Percentiles rank a stretch among this genome's conserved stretches.
These are phyloP conservation scores for Dendroctonus ponderosae DNA, from an alignment of 1,140 invertebrate species.

Conservation along the genomic window DNA sequence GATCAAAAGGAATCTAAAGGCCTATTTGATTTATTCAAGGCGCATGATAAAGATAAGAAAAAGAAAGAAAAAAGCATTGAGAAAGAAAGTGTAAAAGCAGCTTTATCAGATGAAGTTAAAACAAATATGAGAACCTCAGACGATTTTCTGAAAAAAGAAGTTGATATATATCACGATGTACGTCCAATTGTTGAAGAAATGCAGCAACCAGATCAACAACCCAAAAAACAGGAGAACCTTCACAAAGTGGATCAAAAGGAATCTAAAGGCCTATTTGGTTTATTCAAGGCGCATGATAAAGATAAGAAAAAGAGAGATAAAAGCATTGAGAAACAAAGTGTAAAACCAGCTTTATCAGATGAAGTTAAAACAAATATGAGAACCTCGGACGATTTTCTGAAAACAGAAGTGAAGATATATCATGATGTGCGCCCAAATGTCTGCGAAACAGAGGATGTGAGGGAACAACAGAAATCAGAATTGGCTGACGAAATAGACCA, in stretches of 20 bases:
- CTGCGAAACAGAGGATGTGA: not conserved
- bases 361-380: slow-evolving; percentile 15
- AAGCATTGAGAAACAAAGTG: slow-evolving; percentile 9
- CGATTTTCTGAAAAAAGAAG: slow-evolving; percentile 24
- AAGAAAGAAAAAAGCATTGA: slow-evolving; percentile 20
- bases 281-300: slow-evolving; percentile 34
- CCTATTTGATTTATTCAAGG: slow-evolving; percentile 36
- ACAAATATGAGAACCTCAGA: slow-evolving; percentile 17
- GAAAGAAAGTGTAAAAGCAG: slow-evolving; percentile 7
- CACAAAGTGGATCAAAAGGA: slow-evolving; percentile 20
- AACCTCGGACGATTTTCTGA: slow-evolving; percentile 21
- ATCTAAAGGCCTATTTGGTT: slow-evolving; percentile 33
- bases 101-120: slow-evolving; percentile 15
- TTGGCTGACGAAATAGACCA: not conserved
- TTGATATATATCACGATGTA: slow-evolving; percentile 30
- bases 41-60: slow-evolving; percentile 22
- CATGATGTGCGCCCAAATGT: slow-evolving; percentile 28
- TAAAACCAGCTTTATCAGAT: slow-evolving; percentile 16
- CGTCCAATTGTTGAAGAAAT: slow-evolving; percentile 22
- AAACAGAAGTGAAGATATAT: slow-evolving; percentile 23
- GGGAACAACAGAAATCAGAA: not conserved
- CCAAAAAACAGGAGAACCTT: not conserved
- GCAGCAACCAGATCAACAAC: not conserved
- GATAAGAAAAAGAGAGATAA: slow-evolving; percentile 21
- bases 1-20: slow-evolving; percentile 32